phyloP scores from a whole-genome alignment of 2,113 vertebrate genomes.

The Lepus americanus region DNA sequence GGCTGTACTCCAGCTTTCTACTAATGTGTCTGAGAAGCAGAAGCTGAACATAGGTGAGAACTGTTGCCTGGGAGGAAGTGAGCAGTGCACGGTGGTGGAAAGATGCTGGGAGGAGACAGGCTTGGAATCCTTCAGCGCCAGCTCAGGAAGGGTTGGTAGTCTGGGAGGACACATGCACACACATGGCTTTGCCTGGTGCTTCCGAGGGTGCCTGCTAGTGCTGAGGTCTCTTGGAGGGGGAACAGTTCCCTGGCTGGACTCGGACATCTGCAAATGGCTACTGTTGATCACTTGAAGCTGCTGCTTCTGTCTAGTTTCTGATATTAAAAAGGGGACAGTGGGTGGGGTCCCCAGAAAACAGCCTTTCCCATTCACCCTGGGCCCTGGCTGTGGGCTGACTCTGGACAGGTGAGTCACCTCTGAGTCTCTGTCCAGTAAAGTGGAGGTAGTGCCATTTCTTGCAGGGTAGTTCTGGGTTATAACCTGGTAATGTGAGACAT shows the following conservation, averaged over 20 bases:
- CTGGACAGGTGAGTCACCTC: neutral
- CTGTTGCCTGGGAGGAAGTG: too few relatives aligned
- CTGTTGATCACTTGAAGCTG: neutral
- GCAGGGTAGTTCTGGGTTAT: too few relatives aligned
- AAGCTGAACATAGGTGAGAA: too few relatives aligned
- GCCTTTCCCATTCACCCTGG: neutral
- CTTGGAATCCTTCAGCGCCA: rapidly evolving
- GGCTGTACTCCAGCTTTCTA: too few relatives aligned
- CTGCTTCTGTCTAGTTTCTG: neutral
- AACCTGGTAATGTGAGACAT: rapidly evolving
- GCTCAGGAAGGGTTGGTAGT: neutral
- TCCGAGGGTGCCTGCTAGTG: too few relatives aligned
- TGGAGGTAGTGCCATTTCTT: neutral
- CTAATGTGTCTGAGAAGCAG: too few relatives aligned
- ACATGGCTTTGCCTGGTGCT: rapidly evolving
- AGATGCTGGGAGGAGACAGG: neutral
- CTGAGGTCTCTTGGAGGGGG: rapidly evolving
- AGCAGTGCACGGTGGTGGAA: neutral
- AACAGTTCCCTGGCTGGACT: rapidly evolving
- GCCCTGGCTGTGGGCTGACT: neutral
- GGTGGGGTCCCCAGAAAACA: neutral
- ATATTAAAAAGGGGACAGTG: neutral
- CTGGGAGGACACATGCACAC: rapidly evolving
- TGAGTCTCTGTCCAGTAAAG: neutral
- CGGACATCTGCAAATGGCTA: neutral